phyloP scores from a whole-genome alignment of 2,113 vertebrate genomes.

The Gobio gobio region DNA sequence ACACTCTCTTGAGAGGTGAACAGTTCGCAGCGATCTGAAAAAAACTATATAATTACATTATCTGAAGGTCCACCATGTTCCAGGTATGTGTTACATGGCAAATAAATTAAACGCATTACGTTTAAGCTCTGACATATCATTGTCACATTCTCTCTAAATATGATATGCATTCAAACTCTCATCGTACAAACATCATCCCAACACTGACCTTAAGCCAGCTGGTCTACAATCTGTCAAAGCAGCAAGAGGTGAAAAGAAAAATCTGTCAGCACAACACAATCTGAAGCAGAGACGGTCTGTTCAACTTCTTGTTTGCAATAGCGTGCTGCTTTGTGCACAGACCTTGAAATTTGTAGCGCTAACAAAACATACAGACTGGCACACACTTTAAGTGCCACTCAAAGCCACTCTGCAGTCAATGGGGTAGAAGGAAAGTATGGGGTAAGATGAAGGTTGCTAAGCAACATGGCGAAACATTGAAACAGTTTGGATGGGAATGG shows the following conservation, averaged over 20 bases:
- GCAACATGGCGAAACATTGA: constrained; percentile 74
- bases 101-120: background rate
- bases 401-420: constrained; percentile 62
- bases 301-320: constrained; percentile 70
- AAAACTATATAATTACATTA: background rate
- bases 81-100: constrained; percentile 9
- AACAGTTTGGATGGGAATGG: constrained; percentile 69
- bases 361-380: constrained; percentile 26
- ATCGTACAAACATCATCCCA: constrained; percentile 20
- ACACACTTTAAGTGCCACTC: constrained; percentile 63
- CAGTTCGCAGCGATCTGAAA: constrained; percentile 4
- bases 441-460: constrained; percentile 65
- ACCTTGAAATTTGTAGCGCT: constrained; percentile 65
- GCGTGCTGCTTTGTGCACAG: constrained; percentile 53
- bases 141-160: constrained; percentile 5
- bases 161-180: constrained; percentile 30
- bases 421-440: constrained; percentile 58
- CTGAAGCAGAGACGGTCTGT: constrained; percentile 64
- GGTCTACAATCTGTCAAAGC: constrained; percentile 44
- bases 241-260: constrained; percentile 48
- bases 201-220: constrained; percentile 34
- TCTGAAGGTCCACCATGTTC: background rate
- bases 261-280: constrained; percentile 49
- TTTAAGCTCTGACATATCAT: constrained; percentile 4
- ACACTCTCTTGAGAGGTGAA: background rate